These are phyloP conservation scores for Lasioglossum marginatum DNA, from an alignment of 2,888 invertebrate species.

Conservation along the genomic window DNA sequence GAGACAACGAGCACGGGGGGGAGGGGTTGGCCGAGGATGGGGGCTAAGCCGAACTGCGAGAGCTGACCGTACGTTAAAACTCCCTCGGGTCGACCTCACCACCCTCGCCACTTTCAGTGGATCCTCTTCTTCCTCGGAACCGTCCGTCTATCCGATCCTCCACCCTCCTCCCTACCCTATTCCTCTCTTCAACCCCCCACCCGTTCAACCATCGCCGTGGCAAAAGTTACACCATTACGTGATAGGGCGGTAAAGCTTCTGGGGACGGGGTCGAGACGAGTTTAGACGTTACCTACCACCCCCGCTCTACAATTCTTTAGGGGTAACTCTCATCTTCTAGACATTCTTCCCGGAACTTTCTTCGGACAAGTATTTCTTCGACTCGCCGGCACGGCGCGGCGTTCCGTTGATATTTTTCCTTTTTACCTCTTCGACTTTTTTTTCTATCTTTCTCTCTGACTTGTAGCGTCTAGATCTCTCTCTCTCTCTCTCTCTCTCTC, in stretches of 20 bases:
- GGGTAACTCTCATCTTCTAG: slow-evolving; percentile 45
- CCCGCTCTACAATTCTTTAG: slow-evolving; percentile 49
- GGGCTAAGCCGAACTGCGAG: slow-evolving; percentile 56
- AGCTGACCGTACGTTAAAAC: slow-evolving; percentile 83
- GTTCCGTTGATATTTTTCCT: slow-evolving; percentile 26
- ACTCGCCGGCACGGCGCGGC: neutral
- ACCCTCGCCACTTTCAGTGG: slow-evolving; percentile 46
- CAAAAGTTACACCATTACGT: slow-evolving; percentile 82
- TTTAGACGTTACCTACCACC: slow-evolving; percentile 29
- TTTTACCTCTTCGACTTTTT: neutral
- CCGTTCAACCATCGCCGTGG: slow-evolving; percentile 66
- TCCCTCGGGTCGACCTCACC: slow-evolving; percentile 73
- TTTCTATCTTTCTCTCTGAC: neutral
- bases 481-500: neutral
- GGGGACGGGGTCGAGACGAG: slow-evolving; percentile 47
- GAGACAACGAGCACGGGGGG: slow-evolving; percentile 41
- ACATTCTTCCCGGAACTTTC: slow-evolving; percentile 48
- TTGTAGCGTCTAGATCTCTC: neutral
- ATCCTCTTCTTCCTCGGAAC: slow-evolving; percentile 32
- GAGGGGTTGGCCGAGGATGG: neutral
- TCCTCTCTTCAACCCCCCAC: neutral
- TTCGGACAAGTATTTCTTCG: slow-evolving; percentile 25
- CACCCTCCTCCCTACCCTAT: neutral
- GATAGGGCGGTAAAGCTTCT: slow-evolving; percentile 76
- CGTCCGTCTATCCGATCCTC: slow-evolving; percentile 12